Conservation (phyloP, 1,140 invertebrate genomes). For the Apis laboriosa region DNA sequence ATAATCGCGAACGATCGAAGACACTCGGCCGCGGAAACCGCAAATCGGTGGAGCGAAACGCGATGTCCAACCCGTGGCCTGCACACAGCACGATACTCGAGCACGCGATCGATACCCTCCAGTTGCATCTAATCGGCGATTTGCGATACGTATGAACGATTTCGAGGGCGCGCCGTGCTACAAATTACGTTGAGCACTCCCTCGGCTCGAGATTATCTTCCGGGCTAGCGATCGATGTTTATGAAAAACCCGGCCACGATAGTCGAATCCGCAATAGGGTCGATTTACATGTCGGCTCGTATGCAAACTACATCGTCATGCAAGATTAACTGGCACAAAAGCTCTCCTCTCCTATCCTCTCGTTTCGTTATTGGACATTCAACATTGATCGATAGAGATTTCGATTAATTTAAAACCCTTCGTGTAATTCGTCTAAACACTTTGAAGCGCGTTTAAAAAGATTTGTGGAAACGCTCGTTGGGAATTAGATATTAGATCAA, state of each 20-base stretch:
- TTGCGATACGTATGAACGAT: constrained; percentile 32
- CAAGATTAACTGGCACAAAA: not conserved
- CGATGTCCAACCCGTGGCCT: not conserved
- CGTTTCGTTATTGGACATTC: not conserved
- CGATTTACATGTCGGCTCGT: not conserved
- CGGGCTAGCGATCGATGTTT: constrained; percentile 10
- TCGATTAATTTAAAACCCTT: not conserved
- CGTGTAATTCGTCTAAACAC: not conserved
- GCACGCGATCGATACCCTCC: constrained; percentile 27
- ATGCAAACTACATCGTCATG: not conserved
- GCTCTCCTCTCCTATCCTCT: not conserved
- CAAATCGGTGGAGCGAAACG: constrained; percentile 17
- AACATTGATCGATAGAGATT: not conserved
- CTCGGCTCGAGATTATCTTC: constrained; percentile 11
- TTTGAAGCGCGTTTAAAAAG: not conserved
- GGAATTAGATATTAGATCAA: not conserved
- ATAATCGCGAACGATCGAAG: constrained; percentile 11
- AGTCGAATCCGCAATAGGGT: not conserved
- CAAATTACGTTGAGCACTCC: constrained; percentile 17
- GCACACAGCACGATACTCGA: not conserved
- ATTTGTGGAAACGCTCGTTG: not conserved
- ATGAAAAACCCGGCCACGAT: not conserved
- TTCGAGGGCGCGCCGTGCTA: constrained; percentile 4
- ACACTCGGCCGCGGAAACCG: constrained; percentile 17
- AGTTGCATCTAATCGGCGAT: constrained; percentile 20